Conservation (phyloP, 2,797 vertebrate species). For the Megaceryle alcyon region DNA sequence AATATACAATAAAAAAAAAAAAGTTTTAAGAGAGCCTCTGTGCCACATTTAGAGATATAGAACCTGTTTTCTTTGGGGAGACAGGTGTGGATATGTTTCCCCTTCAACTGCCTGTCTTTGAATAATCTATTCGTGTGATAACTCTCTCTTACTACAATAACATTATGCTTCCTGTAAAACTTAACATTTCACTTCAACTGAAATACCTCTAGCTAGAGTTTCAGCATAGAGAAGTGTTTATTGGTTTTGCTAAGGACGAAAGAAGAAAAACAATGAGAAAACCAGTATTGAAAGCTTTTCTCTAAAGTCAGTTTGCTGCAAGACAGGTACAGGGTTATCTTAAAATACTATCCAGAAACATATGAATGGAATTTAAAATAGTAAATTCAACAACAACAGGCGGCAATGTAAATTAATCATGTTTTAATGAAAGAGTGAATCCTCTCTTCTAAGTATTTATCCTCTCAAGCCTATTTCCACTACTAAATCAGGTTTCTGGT, state of each 20-base stretch:
- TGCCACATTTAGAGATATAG: neutral
- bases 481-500: neutral
- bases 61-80: neutral
- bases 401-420: neutral
- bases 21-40: accelerated
- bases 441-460: neutral
- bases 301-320: neutral
- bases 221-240: neutral
- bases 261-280: neutral
- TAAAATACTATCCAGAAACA: neutral
- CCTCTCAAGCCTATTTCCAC: neutral
- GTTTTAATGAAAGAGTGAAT: neutral
- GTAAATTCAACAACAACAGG: neutral
- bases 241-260: neutral
- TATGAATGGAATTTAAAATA: neutral
- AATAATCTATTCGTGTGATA: neutral
- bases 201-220: neutral
- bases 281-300: neutral
- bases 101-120: neutral
- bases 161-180: neutral
- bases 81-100: neutral
- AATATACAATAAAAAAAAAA: neutral
- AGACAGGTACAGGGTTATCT: neutral
- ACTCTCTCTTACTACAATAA: neutral
- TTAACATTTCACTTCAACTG: neutral